Base-by-base conservation (phyloP, 2,888 invertebrate species). In the Xanthia togata region DNA sequence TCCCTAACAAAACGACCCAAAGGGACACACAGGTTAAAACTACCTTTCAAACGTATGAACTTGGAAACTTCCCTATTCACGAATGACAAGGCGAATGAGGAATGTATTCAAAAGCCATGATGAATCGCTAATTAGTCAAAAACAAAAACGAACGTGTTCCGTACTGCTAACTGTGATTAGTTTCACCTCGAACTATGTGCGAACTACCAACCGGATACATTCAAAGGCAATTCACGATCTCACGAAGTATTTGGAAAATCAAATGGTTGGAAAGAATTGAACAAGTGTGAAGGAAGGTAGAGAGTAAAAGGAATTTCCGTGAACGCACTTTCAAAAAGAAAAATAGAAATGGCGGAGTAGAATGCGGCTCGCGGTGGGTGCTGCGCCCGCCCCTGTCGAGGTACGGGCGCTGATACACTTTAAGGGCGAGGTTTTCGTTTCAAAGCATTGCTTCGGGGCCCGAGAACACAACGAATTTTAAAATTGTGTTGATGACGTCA, bases 71-170 rank as follows among this genome's bases (percentile, higher is more conserved):
- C 41, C 26, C 53, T 65, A 69, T 81, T 81, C 38, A 75, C 1
- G 23, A 9, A 63, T 68, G 35, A 44, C 68, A 68, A 63, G 63
- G 23, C 31, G 6, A 62, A 35, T 14, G 44, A 31, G n/a, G 31
- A 73, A 44, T 44, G 59, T 44, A 64, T 64, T 57, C 55, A 26
- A 81, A 64, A 60, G 76, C 26, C 44, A 69, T 74, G 26, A 69
- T 74, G 44, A 64, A 60, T 81, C 3, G 31, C 64, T 65, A 50
- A 81, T 50, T 76, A 50, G 57, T 31, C 8, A 41, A 63, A 73
- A 73, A 57, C 68, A 74, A 76, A 60, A 57, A 38, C 23, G 50
- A 26, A 67, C 82, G 62, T 67, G 60, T 44, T 53, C 4, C 0
- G 44, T 26, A 20, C 2, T 20, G 59, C 8, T 38, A 65, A 60